A percentile compares a stretch with the other conserved stretches of the same genome.
phyloP scores from a whole-genome alignment of 2,888 invertebrate genomes.

The Leptopilina syphax region DNA sequence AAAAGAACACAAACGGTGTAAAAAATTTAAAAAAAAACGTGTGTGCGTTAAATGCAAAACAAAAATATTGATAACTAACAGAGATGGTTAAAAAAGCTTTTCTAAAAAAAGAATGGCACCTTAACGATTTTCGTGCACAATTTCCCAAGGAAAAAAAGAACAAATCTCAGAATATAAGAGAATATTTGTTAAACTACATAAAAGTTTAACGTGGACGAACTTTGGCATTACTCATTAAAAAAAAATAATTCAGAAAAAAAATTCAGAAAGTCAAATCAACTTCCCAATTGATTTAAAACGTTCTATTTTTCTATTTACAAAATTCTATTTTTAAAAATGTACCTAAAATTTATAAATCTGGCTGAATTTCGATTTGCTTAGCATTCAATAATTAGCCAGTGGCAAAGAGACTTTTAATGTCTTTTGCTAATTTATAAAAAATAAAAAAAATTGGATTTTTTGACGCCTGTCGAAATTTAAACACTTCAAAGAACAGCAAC shows the following conservation, averaged over 20 bases:
- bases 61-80: not conserved
- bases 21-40: not conserved
- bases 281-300: constrained; percentile 23
- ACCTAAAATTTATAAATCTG: constrained; percentile 27
- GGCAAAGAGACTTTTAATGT: constrained; percentile 1
- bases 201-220: constrained; percentile 26
- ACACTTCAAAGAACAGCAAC: constrained; percentile 11
- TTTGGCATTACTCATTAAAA: constrained; percentile 20
- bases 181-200: constrained; percentile 10
- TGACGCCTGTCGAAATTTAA: constrained; percentile 4
- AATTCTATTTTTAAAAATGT: constrained; percentile 12
- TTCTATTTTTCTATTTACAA: not conserved
- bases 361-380: constrained; percentile 17
- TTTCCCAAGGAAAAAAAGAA: constrained; percentile 1
- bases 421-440: not conserved
- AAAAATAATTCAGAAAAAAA: not conserved
- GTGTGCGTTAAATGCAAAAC: constrained; percentile 25
- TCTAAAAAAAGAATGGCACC: constrained; percentile 30
- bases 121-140: not conserved
- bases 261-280: constrained; percentile 1
- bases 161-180: not conserved
- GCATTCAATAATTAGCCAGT: constrained; percentile 22
- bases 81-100: not conserved
- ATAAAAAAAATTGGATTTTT: constrained; percentile 4
- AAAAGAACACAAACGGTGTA: constrained; percentile 29